Base-by-base conservation (phyloP, 2,888 invertebrate species). In the Lysandra bellargus region DNA sequence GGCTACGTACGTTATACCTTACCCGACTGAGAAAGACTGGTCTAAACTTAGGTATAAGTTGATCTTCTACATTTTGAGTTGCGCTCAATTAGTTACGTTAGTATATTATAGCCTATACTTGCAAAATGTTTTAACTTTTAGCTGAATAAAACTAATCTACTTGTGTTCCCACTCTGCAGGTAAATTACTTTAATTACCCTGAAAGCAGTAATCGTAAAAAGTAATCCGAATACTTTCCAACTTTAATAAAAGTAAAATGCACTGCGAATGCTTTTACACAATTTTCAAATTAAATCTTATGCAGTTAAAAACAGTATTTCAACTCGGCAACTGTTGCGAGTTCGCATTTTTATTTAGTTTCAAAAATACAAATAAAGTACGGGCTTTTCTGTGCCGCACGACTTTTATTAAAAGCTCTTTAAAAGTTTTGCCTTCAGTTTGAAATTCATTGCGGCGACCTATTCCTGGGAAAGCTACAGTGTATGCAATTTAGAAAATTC, bases 351-450 rank as follows among this genome's bases (percentile, higher is more conserved):
- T 79, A 79, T 79, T 80, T 79, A 78, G 77, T 79, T 80, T 79
- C 69, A 78, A 76, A 80, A 79, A 79, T 77, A 80, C 78, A 80
- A 80, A 80, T 79, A 79, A 78, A 72, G 79, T 78, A 78, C 74
- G 61, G 44, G 75, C 76, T 74, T 79, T 69, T 77, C 80, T 30
- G 44, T 64, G 61, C 12, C n/a, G 78, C 61, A 73, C 78, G 75
- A 40, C 72, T 78, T 79, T 78, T 79, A 80, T 78, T 79, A 69
- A 80, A 79, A 64, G 78, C 79, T 57, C 79, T 80, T 78, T 77
- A 78, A 80, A 80, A 80, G 80, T 69, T 80, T 80, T 78, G 80
- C 79, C 64, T 80, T 23, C 80, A 79, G 78, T 79, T 79, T 73
- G 72, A 78, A 80, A 78, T 80, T 80, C 49, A 78, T 78, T 78